Conservation (phyloP, 2,797 vertebrate species). For the Sebastes vulpes region DNA sequence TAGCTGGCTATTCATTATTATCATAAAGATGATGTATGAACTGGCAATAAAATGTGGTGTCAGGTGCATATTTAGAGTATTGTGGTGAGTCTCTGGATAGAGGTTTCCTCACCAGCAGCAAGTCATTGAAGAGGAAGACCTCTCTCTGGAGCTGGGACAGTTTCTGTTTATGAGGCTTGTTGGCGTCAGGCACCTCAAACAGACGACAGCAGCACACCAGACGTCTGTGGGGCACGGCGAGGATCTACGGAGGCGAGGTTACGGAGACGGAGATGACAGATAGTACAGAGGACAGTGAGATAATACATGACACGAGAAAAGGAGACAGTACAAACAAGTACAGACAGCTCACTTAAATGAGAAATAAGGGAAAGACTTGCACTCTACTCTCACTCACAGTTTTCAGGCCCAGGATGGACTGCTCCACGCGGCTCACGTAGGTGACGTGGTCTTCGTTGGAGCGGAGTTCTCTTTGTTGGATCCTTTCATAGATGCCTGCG, state of each 20-base stretch:
- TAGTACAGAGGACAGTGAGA: conserved; percentile 32
- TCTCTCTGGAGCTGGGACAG: conserved; percentile 97
- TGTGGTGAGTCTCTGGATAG: neutral
- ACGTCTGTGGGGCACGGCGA: conserved; percentile 95
- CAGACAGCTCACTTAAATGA: conserved; percentile 25
- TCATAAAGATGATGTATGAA: neutral
- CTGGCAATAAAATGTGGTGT: neutral
- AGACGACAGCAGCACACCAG: conserved; percentile 98
- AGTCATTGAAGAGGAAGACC: conserved; percentile 98
- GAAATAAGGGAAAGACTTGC: neutral
- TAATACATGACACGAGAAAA: conserved; percentile 12
- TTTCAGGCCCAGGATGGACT: conserved; percentile 96
- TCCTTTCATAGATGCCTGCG: conserved; percentile 97
- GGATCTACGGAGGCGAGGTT: conserved; percentile 84
- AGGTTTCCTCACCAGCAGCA: conserved; percentile 91
- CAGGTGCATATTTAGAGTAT: neutral
- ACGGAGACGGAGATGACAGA: conserved; percentile 56
- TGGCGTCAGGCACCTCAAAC: conserved; percentile 96
- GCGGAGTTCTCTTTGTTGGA: conserved; percentile 96
- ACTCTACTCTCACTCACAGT: conserved; percentile 83
- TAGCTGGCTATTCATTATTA: neutral
- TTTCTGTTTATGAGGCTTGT: conserved; percentile 98
- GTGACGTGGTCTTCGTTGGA: conserved; percentile 99
- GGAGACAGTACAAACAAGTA: conserved; percentile 6
- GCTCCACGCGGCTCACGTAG: conserved; percentile 98